Percentiles rank a stretch among this genome's conserved stretches.
These are phyloP conservation scores for Drosophila insularis DNA, from an alignment of 1,140 invertebrate species.

Conservation along the genomic window DNA sequence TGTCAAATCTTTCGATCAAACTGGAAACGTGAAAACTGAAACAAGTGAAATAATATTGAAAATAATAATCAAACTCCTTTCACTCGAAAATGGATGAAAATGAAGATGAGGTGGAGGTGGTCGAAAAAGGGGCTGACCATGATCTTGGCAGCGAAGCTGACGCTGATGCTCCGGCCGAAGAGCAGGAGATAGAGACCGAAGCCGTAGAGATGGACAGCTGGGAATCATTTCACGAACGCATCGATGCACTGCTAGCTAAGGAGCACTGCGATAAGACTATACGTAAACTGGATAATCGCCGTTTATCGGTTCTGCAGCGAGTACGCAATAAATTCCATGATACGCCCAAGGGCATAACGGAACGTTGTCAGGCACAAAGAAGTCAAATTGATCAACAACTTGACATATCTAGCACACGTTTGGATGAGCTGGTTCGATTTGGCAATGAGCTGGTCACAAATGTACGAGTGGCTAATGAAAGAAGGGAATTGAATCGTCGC, in stretches of 20 bases:
- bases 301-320: slow-evolving; percentile 26
- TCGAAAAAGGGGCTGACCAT: slow-evolving; percentile 19
- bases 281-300: slow-evolving; percentile 47
- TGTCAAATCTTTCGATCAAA: slow-evolving; percentile 35
- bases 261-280: slow-evolving; percentile 51
- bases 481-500: slow-evolving; percentile 86
- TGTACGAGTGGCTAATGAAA: slow-evolving; percentile 88
- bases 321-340: slow-evolving; percentile 45
- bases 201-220: slow-evolving; percentile 41
- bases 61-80: background rate
- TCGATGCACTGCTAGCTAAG: slow-evolving; percentile 46
- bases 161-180: slow-evolving; percentile 21
- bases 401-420: slow-evolving; percentile 54
- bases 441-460: slow-evolving; percentile 89
- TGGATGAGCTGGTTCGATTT: slow-evolving; percentile 84
- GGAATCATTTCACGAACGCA: slow-evolving; percentile 59
- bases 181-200: slow-evolving; percentile 23
- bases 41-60: background rate
- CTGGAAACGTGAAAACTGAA: background rate
- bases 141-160: slow-evolving; percentile 24
- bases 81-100: slow-evolving; percentile 42
- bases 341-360: slow-evolving; percentile 44
- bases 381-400: slow-evolving; percentile 72
- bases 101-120: slow-evolving; percentile 49
- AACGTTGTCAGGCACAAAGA: slow-evolving; percentile 46